Percentiles rank a stretch among this genome's conserved stretches.
Conservation (phyloP, 1,140 invertebrate genomes). For the Euura saliciscinereae region DNA sequence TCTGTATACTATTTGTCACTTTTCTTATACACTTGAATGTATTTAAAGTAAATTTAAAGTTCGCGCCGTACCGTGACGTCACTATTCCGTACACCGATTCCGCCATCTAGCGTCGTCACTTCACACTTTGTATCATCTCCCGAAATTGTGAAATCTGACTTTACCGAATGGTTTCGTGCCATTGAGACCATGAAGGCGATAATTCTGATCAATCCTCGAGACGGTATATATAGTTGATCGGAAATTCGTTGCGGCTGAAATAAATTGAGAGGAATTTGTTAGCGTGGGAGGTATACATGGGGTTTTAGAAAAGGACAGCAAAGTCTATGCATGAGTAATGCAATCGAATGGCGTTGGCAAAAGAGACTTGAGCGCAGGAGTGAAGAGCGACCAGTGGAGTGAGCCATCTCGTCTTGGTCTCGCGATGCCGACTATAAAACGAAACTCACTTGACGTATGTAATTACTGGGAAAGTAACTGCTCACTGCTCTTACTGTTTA, state of each 20-base stretch:
- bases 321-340: constrained; percentile 47
- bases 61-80: no score
- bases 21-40: no score
- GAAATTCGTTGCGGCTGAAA: constrained; percentile 12
- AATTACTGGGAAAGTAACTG: constrained; percentile 48
- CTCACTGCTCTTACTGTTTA: constrained; percentile 34
- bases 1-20: no score
- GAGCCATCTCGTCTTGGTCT: constrained; percentile 44
- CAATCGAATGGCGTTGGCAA: constrained; percentile 36
- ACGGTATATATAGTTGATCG: no score
- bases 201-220: no score
- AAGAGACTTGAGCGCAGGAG: neutral
- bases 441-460: constrained; percentile 38
- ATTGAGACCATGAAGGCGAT: no score
- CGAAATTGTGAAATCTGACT: no score
- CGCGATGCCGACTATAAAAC: constrained; percentile 47
- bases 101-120: no score
- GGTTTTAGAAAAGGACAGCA: neutral
- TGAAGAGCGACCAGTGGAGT: constrained; percentile 28
- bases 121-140: no score
- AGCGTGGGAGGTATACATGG: neutral
- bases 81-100: no score
- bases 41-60: no score
- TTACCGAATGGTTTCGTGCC: no score
- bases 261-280: neutral